Evolutionary conservation across 2,113 vertebrate genomes (phyloP).

Genomic region (Aegithalos caudatus): DNA sequence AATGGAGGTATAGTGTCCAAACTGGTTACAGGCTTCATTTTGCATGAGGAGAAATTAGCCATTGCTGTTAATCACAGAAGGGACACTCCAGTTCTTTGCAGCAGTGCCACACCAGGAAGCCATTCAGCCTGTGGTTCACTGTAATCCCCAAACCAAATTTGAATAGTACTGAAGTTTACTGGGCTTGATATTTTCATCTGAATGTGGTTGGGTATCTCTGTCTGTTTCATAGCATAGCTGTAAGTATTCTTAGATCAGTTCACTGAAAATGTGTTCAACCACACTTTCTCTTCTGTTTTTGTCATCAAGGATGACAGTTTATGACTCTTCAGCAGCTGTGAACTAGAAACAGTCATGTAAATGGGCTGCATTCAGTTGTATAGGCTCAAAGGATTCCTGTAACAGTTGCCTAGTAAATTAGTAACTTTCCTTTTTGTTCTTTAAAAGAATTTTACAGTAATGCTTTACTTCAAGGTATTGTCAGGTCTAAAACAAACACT

Average conservation of each 20-base stretch:
- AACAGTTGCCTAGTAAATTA: neutral
- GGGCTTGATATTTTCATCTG: neutral
- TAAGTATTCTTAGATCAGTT: neutral
- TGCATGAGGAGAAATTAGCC: neutral
- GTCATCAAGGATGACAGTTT: neutral
- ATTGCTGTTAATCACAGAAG: neutral
- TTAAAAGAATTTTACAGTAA: neutral
- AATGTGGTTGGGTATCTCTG: neutral
- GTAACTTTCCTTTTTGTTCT: neutral
- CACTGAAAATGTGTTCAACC: neutral
- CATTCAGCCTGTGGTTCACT: neutral
- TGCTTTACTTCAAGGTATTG: neutral
- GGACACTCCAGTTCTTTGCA: neutral
- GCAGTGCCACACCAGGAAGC: neutral
- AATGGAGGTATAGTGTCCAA: neutral
- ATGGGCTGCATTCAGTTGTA: neutral
- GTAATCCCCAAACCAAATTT: neutral
- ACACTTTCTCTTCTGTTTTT: neutral
- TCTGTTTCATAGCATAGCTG: neutral
- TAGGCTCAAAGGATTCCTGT: neutral
- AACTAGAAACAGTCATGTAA: neutral
- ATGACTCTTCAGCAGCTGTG: neutral
- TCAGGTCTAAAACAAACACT: neutral
- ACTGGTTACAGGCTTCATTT: neutral
- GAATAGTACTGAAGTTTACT: neutral